Evolutionary conservation across 2,797 vertebrate species (phyloP).

Genomic region (Odontamblyopus lacepedii): DNA sequence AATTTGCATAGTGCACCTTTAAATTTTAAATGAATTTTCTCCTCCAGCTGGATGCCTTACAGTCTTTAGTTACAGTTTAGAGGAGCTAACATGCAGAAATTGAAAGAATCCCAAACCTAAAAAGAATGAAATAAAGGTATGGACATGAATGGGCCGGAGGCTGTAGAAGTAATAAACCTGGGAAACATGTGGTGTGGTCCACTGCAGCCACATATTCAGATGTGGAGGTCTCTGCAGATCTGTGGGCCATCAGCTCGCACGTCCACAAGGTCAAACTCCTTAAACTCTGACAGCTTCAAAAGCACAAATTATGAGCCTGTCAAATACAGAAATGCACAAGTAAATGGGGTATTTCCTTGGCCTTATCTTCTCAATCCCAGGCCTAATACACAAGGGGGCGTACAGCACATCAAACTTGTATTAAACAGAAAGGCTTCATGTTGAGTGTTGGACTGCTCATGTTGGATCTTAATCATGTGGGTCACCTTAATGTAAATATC

Average conservation of each 20-base stretch:
- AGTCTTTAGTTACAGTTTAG: not conserved
- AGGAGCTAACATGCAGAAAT: not conserved
- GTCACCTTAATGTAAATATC: too few relatives aligned
- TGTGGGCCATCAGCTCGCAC: slow-evolving; percentile 72
- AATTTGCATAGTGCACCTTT: not conserved
- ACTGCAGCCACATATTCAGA: slow-evolving; percentile 33
- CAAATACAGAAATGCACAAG: slow-evolving; percentile 54
- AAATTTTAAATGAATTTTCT: not conserved
- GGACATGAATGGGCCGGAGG: slow-evolving; percentile 10
- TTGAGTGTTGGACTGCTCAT: too few relatives aligned
- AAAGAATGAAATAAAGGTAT: not conserved
- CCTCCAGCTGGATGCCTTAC: not conserved
- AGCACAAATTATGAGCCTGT: slow-evolving; percentile 62
- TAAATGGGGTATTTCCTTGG: slow-evolving; percentile 52
- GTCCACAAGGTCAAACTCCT: slow-evolving; percentile 62
- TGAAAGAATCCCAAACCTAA: not conserved
- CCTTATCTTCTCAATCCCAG: slow-evolving; percentile 17
- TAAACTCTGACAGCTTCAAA: slow-evolving; percentile 61
- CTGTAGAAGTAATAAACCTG: slow-evolving; percentile 52
- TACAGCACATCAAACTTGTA: not conserved
- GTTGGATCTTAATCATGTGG: too few relatives aligned
- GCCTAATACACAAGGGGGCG: not conserved
- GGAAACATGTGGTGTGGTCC: slow-evolving; percentile 68
- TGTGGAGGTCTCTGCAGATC: slow-evolving; percentile 43
- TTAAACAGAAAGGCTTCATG: too few relatives aligned